phyloP scores from a whole-genome alignment of 2,888 invertebrate species.

The Tachystola acroxantha region DNA sequence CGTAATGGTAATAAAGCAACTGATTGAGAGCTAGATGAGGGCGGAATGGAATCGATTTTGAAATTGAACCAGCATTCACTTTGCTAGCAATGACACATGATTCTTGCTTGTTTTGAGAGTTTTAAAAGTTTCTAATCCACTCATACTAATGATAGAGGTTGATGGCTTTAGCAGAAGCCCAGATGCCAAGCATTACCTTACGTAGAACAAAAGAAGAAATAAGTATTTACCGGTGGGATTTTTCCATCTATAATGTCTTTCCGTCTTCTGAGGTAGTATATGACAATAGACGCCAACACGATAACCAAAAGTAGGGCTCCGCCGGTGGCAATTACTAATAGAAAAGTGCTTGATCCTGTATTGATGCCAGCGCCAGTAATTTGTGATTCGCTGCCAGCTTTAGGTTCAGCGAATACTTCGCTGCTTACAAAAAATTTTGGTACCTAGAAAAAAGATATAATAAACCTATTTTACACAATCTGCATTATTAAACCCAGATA shows the following conservation, averaged over 20 bases:
- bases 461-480: too few species aligned
- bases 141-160: too few species aligned
- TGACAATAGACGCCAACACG: constrained; percentile 26
- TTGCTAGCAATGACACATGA: too few species aligned
- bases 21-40: neutral
- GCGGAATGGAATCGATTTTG: neutral
- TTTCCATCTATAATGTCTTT: constrained; percentile 59
- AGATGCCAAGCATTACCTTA: too few species aligned
- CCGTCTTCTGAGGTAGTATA: constrained; percentile 53
- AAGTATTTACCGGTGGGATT: constrained; percentile 56
- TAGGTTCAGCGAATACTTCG: constrained; percentile 38
- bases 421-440: constrained; percentile 43
- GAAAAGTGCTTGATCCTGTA: constrained; percentile 33
- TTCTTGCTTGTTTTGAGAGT: too few species aligned
- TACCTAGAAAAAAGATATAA: constrained; percentile 36
- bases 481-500: too few species aligned
- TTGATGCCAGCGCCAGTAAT: constrained; percentile 32
- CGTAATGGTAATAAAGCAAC: constrained; percentile 9
- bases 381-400: constrained; percentile 36
- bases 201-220: too few species aligned
- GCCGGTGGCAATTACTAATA: constrained; percentile 43
- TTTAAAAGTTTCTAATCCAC: too few species aligned
- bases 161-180: too few species aligned
- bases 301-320: constrained; percentile 44
- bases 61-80: neutral